Conservation (phyloP, 2,797 vertebrate species). For the Cirrhinus molitorella region DNA sequence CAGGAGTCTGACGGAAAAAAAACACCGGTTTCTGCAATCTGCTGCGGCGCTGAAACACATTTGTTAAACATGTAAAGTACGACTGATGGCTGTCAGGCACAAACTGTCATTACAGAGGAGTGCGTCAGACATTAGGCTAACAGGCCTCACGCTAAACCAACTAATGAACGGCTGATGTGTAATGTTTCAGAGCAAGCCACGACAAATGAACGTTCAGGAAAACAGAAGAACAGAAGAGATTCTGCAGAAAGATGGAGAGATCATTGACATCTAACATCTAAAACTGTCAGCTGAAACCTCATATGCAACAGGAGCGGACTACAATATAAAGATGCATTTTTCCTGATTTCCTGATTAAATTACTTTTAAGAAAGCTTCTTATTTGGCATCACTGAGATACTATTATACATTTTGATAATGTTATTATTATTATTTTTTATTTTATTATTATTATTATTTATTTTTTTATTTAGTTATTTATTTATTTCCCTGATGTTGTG, state of each 20-base stretch:
- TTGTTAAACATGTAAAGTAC: slow-evolving; percentile 15
- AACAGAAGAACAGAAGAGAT: no score
- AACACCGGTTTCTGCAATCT: not conserved
- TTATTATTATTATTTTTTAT: no score
- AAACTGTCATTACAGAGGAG: slow-evolving; percentile 31
- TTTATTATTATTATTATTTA: no score
- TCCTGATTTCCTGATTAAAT: not conserved
- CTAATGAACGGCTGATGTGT: slow-evolving; percentile 16
- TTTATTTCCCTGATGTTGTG: no score
- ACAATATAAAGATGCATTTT: not conserved
- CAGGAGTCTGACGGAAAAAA: not conserved
- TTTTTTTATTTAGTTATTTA: no score
- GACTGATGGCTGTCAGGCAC: not conserved
- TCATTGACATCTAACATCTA: no score
- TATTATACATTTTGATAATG: no score
- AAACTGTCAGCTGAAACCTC: no score
- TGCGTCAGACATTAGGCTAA: slow-evolving; percentile 41
- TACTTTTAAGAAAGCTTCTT: no score
- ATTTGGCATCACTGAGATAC: no score
- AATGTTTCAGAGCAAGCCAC: not conserved
- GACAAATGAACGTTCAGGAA: no score
- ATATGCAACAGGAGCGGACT: not conserved
- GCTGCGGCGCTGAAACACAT: not conserved
- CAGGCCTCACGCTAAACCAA: slow-evolving; percentile 8
- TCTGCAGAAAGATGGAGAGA: no score